Conservation (phyloP, 2,888 invertebrate species). For the Apamea crenata region DNA sequence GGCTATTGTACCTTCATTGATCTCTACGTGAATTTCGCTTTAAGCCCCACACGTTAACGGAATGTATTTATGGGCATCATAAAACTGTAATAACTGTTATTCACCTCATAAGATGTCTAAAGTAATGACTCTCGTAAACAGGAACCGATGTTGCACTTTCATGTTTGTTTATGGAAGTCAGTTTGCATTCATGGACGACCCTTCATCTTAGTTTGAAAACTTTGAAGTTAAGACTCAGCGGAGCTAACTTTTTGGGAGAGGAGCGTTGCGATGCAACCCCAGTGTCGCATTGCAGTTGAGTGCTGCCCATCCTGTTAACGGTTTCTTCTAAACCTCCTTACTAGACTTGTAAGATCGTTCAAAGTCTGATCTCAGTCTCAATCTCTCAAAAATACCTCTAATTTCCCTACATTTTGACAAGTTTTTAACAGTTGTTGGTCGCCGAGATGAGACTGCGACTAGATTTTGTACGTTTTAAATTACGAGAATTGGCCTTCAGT, state of each 20-base stretch:
- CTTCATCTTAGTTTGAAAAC: not conserved
- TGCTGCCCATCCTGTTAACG: not conserved
- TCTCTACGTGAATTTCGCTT: slow-evolving; percentile 15
- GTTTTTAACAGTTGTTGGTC: too few species aligned
- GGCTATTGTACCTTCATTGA: slow-evolving; percentile 32
- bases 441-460: too few species aligned
- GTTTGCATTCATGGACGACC: not conserved
- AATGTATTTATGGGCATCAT: slow-evolving; percentile 26
- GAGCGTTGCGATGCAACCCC: not conserved
- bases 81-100: slow-evolving; percentile 39
- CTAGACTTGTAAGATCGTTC: too few species aligned
- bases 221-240: not conserved
- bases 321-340: not conserved
- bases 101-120: slow-evolving; percentile 24
- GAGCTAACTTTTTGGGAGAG: not conserved
- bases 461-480: too few species aligned
- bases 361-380: too few species aligned
- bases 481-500: not conserved
- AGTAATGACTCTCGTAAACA: slow-evolving; percentile 36
- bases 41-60: not conserved
- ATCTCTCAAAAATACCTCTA: too few species aligned
- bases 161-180: slow-evolving; percentile 9
- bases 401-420: too few species aligned
- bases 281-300: slow-evolving; percentile 22
- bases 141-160: slow-evolving; percentile 15